These are phyloP conservation scores for Cephalopholis sonnerati DNA, from an alignment of 2,113 vertebrate genomes.

Conservation along the genomic window DNA sequence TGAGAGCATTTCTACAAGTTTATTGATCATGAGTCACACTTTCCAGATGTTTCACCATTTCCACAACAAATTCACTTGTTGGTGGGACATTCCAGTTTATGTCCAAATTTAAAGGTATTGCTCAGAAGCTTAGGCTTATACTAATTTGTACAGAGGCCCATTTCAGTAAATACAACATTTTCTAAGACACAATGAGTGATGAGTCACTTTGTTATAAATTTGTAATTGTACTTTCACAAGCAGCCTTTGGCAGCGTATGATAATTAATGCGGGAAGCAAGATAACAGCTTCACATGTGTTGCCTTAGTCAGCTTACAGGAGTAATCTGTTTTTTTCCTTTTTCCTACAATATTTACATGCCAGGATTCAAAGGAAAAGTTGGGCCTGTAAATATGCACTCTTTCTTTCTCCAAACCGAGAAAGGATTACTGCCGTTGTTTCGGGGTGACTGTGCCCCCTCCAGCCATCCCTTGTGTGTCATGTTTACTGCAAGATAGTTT, in stretches of 20 bases:
- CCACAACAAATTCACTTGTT: neutral
- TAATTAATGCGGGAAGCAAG: neutral
- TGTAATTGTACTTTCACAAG: conserved; percentile 4
- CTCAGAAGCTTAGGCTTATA: neutral
- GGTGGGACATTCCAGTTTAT: neutral
- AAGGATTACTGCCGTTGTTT: neutral
- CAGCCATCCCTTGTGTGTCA: no score
- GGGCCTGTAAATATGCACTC: neutral
- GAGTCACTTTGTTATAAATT: neutral
- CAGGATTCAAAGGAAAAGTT: neutral
- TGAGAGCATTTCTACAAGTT: neutral
- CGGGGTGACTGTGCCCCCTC: no score
- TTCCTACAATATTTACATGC: neutral
- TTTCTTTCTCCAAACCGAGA: neutral
- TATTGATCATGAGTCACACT: conserved; percentile 8
- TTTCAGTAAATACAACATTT: no score
- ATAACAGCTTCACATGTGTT: neutral
- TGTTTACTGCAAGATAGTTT: no score
- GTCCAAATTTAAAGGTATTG: neutral
- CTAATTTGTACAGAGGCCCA: no score
- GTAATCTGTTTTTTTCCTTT: neutral
- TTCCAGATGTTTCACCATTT: conserved; percentile 1
- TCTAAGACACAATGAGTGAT: neutral
- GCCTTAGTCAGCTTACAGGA: neutral
- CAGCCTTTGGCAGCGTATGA: neutral